A percentile compares a stretch with the other conserved stretches of the same genome.
phyloP scores from a whole-genome alignment of 2,113 vertebrate genomes.

The Dasypus novemcinctus region DNA sequence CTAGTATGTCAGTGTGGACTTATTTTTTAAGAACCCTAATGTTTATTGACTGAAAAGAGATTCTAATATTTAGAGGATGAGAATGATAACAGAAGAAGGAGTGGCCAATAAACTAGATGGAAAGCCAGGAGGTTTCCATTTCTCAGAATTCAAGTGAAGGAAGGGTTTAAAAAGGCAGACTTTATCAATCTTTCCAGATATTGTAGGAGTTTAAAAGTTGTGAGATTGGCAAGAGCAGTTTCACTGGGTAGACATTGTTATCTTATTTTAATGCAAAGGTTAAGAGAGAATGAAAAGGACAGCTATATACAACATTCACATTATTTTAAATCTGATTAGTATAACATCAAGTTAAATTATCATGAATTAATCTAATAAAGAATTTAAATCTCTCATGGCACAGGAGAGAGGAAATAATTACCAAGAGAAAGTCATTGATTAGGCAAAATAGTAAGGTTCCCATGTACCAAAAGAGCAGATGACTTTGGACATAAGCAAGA shows the following conservation, averaged over 20 bases:
- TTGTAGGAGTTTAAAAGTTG: background rate
- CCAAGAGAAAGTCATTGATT: background rate
- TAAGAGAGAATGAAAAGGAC: background rate
- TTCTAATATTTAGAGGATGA: background rate
- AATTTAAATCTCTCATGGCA: background rate
- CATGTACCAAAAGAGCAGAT: background rate
- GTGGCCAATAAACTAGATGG: background rate
- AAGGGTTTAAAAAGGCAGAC: background rate
- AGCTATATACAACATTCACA: background rate
- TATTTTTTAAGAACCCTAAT: background rate
- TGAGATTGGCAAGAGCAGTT: background rate
- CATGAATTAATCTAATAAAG: background rate
- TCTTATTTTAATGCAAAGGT: background rate
- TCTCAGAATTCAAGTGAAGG: background rate
- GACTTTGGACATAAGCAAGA: background rate
- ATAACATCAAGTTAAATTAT: background rate
- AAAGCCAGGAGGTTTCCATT: background rate
- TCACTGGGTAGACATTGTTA: background rate
- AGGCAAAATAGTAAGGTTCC: background rate
- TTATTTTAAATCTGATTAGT: background rate
- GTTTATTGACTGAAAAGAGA: background rate
- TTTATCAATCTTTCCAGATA: background rate
- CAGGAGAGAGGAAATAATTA: background rate
- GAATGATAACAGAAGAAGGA: background rate
- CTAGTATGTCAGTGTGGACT: background rate